These are phyloP conservation scores for Tenualosa ilisha DNA, from an alignment of 2,797 vertebrate genomes.

Conservation along the genomic window DNA sequence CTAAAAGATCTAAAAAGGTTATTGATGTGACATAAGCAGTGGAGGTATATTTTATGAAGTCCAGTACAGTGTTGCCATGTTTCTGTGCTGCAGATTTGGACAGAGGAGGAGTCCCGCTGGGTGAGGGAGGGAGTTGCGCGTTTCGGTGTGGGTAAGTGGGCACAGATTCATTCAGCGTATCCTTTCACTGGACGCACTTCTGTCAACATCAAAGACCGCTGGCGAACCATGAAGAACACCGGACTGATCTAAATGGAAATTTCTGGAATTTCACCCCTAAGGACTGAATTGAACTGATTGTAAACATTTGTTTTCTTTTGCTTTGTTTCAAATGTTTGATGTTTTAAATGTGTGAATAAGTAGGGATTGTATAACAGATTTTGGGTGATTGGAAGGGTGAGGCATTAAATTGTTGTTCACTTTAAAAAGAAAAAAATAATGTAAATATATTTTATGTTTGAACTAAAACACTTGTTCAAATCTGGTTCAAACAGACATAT, in stretches of 20 bases:
- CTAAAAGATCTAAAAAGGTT: no score
- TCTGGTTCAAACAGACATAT: not conserved
- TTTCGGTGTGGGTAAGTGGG: slow-evolving; percentile 76
- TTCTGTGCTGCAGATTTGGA: slow-evolving; percentile 70
- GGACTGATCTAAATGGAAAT: not conserved
- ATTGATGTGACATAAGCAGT: no score
- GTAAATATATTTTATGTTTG: not conserved
- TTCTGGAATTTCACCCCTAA: not conserved
- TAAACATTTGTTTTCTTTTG: not conserved
- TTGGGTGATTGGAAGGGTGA: no score
- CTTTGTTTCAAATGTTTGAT: not conserved
- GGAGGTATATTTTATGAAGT: no score
- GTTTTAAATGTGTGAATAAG: not conserved
- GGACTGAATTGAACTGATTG: not conserved
- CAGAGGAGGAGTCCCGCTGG: slow-evolving; percentile 59
- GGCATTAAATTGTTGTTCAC: no score
- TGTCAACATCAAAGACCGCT: slow-evolving; percentile 76
- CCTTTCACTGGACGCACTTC: slow-evolving; percentile 63
- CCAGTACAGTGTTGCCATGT: not conserved
- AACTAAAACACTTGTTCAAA: not conserved
- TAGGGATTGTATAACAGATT: no score
- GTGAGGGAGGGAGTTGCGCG: slow-evolving; percentile 67
- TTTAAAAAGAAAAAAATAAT: not conserved
- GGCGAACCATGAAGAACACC: slow-evolving; percentile 73
- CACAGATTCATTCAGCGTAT: slow-evolving; percentile 58